These are phyloP conservation scores for Aeoliscus strigatus DNA, from an alignment of 2,797 vertebrate species.

Conservation along the genomic window DNA sequence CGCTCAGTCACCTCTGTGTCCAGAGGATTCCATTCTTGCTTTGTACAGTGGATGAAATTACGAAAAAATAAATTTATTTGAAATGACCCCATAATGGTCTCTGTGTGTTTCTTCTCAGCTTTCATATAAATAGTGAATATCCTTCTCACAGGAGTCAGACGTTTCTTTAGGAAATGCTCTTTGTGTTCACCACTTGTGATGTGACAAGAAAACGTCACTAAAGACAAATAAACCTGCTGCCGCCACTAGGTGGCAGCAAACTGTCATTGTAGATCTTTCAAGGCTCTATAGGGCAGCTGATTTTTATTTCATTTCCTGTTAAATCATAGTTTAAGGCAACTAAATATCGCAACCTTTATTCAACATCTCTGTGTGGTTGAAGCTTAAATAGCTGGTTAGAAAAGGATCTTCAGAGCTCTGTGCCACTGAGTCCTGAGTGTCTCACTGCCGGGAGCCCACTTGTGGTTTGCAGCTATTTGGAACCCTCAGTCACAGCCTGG, in stretches of 20 bases:
- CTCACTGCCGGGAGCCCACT: conserved; percentile 2
- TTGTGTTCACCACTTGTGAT: no score
- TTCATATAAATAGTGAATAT: no score
- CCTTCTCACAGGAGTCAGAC: background rate
- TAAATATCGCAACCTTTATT: no score
- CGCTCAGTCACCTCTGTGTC: conserved; percentile 56
- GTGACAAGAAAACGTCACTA: no score
- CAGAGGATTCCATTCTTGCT: conserved; percentile 67
- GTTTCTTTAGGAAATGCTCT: no score
- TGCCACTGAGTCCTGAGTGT: conserved; percentile 1
- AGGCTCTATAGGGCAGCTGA: background rate
- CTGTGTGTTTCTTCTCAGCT: background rate
- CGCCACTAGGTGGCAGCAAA: conserved; percentile 68
- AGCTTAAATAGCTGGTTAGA: background rate
- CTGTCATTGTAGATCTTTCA: background rate
- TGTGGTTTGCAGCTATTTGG: conserved; percentile 14
- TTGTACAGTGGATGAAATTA: conserved; percentile 80
- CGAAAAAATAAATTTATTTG: conserved; percentile 82
- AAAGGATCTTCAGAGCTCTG: no score
- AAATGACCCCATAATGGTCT: conserved; percentile 46
- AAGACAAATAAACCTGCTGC: no score
- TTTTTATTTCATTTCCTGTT: conserved; percentile 5
- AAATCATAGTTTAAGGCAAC: conserved; percentile 29
- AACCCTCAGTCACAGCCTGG: conserved; percentile 7
- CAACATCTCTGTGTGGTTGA: conserved; percentile 7